phyloP scores from a whole-genome alignment of 2,888 invertebrate species.

The Steinernema scapterisci region DNA sequence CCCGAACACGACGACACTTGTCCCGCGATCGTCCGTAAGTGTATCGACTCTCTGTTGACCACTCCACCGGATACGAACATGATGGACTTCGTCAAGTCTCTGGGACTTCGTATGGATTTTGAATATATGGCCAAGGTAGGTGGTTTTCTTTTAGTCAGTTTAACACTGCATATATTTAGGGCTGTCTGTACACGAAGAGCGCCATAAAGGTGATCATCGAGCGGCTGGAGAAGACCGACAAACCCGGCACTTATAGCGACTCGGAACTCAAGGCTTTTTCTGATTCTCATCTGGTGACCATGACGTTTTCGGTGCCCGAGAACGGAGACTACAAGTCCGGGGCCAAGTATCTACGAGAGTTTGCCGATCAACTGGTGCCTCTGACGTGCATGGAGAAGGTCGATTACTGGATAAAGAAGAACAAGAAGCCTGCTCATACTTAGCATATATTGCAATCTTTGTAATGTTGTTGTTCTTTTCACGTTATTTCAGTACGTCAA shows the following conservation, averaged over 20 bases:
- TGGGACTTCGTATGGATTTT: slow-evolving; percentile 41
- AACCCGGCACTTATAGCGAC: slow-evolving; percentile 40
- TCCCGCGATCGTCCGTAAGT: slow-evolving; percentile 46
- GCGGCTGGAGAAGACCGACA: slow-evolving; percentile 41
- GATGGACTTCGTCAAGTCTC: slow-evolving; percentile 48
- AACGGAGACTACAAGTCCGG: slow-evolving; percentile 41
- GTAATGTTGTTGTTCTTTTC: no score
- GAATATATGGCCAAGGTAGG: slow-evolving; percentile 10
- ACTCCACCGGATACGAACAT: slow-evolving; percentile 40
- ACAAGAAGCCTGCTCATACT: no score
- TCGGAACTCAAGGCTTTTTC: slow-evolving; percentile 35
- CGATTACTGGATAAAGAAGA: slow-evolving; percentile 38
- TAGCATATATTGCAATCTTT: no score
- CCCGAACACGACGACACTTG: slow-evolving; percentile 39
- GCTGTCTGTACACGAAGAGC: slow-evolving; percentile 30
- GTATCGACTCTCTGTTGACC: slow-evolving; percentile 42
- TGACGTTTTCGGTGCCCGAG: slow-evolving; percentile 43
- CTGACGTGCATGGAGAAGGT: slow-evolving; percentile 42
- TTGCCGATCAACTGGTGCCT: slow-evolving; percentile 44
- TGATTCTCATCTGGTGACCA: slow-evolving; percentile 47
- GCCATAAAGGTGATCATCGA: slow-evolving; percentile 37
- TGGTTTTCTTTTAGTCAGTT: no score
- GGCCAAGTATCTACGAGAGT: slow-evolving; percentile 47
- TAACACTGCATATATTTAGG: neutral
- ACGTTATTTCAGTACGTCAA: no score